Base-by-base conservation (phyloP, 2,888 invertebrate species). In the Liodrosophila aerea region DNA sequence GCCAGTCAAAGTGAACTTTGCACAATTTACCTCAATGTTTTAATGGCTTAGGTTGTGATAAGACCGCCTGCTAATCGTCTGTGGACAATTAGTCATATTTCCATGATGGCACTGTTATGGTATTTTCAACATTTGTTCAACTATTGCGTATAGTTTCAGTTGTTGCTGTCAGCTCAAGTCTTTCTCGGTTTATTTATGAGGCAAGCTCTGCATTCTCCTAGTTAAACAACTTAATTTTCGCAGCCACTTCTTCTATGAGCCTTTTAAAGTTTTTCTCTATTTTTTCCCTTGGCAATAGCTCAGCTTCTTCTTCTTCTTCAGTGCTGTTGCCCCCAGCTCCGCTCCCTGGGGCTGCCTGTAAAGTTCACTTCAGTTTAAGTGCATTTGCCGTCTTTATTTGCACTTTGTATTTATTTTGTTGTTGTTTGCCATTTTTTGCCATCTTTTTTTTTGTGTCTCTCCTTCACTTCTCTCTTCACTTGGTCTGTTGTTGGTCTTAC, bases 311-410 rank as follows among this genome's bases (percentile, higher is more conserved):
- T n/a, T 46, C 37, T 57, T 49, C 30, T 34, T 7, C 9, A 12
- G 33, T 13, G 8, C 18, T n/a, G 11, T 11, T 13, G 7, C 22
- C 3, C 7, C 15, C 18, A 4, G 5, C 15, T 30, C 29, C 18
- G 1, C 33, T 9, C 12, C 5, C 15, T 18, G 18, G 37, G 33
- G 45, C 45, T 65, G 72, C 67, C 51, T 67, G 57, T 47, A 69
- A 68, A 86, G 86, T 82, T 86, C 82, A 82, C 77, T 77, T 65
- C 61, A 69, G 82, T 86, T 86, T 86, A 86, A 82, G 82, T 86
- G 86, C 85, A 82, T 84, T 82, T 76, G 63, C 60, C 57, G 64
- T 81, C 68, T 81, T 86, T 81, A 76, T 82, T 82, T 84, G 77
- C 76, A 76, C 72, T 72, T 68, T 71, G 62, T 73, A 63, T 76